Conservation (phyloP, 64 coral and sea anemone species). For the Montipora cactus region DNA sequence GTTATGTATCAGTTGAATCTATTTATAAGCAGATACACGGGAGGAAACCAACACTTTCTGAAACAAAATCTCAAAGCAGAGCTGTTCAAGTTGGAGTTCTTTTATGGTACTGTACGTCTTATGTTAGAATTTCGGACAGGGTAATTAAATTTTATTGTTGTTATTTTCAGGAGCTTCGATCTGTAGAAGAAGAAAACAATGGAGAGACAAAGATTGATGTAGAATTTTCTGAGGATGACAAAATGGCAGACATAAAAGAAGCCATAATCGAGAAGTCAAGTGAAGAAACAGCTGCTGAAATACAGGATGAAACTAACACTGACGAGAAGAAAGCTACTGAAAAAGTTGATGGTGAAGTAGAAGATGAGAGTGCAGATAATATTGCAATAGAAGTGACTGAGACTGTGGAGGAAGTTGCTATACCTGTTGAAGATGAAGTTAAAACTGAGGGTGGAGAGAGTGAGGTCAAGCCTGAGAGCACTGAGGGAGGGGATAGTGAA, state of each 20-base stretch:
- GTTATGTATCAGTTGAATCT: too few relatives aligned
- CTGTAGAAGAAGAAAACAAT: slow-evolving; percentile 30
- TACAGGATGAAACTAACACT: neutral
- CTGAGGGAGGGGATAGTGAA: neutral
- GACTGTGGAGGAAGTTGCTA: slow-evolving; percentile 38
- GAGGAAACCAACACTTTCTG: too few relatives aligned
- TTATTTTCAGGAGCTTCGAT: slow-evolving; percentile 7
- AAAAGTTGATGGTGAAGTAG: neutral
- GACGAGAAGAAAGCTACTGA: neutral
- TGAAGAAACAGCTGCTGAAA: neutral
- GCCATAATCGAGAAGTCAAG: neutral
- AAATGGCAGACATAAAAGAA: neutral
- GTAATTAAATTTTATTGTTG: too few relatives aligned
- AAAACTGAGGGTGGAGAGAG: slow-evolving; percentile 14
- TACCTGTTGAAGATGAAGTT: slow-evolving; percentile 29
- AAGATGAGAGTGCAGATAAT: slow-evolving; percentile 35
- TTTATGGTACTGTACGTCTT: too few relatives aligned
- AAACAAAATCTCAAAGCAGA: too few relatives aligned
- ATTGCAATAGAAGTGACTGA: slow-evolving; percentile 47
- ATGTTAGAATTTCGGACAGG: too few relatives aligned
- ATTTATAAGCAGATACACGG: too few relatives aligned
- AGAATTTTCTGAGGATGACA: slow-evolving; percentile 4
- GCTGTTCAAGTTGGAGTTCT: too few relatives aligned
- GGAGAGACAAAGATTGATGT: neutral
- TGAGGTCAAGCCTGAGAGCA: neutral